Evolutionary conservation across 2,888 invertebrate genomes (phyloP), one percentile per base, ranked within the genome.

Genomic region (Reticulitermes lucifugus): DNA sequence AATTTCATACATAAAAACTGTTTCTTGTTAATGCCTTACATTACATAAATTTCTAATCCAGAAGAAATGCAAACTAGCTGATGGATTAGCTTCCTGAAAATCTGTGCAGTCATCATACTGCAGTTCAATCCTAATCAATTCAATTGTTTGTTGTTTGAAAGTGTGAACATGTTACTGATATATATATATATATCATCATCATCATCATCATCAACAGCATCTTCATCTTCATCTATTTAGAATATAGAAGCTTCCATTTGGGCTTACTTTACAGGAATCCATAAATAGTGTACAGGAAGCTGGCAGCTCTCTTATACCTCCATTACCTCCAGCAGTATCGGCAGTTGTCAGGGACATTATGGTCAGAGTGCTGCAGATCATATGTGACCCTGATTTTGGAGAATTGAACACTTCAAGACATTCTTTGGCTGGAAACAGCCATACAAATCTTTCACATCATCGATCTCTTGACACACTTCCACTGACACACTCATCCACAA

Each of bases 401-500:
- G 70, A 70, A 29, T 6, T 73, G 18, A 18, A 73, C 21, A 25
- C 73, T 73, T 41, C 29, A 41, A 41, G 35, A 18, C 41, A 25
- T 21, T 73, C 73, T 41, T 14, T 73, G 35, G 0, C 41, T 41
- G 73, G 73, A 73, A 73, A 41, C 25, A 73, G 22, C 6, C 14
- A 12, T 18, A 5, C 14, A 29, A 21, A 73, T 7, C 14, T 29
- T 29, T 73, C 73, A 41, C 73, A 41, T 41, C 73, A 73, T 35
- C 41, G 73, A 21, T 73, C 73, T 73, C 73, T 73, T 29, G 73
- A 73, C 41, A 73, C 41, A 18, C 41, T 73, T 65, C n/a, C 65
- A 25, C 65, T 65, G 12, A 7, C 65, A 9, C n/a, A n/a, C 12
- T 65, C 65, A 25, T 25, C 65, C 25, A 18, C 25, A 25, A n/a